Evolutionary conservation across 2,113 vertebrate species (phyloP).

Genomic region (Vanacampus margaritifer): DNA sequence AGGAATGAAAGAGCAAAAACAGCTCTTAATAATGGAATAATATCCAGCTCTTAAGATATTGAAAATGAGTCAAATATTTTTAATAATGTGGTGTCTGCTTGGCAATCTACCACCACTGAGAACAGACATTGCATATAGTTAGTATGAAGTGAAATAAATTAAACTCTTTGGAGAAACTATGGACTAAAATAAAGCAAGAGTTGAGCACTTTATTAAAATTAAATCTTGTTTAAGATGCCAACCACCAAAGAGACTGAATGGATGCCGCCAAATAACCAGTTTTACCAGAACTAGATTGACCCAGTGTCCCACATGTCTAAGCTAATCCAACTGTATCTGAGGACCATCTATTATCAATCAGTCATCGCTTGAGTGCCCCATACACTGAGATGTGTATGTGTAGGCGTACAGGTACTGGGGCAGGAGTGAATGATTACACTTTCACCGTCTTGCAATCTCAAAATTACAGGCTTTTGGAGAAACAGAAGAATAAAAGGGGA

Average conservation of each 20-base stretch:
- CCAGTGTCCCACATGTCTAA: background rate
- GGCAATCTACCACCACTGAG: background rate
- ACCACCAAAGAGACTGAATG: background rate
- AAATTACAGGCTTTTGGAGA: constrained; percentile 55
- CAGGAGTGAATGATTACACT: constrained; percentile 44
- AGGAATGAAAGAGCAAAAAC: constrained; percentile 28
- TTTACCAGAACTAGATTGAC: background rate
- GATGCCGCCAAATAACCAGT: background rate
- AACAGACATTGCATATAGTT: background rate
- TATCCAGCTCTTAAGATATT: background rate
- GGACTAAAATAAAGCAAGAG: background rate
- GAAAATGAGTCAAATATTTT: background rate
- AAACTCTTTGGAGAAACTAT: background rate
- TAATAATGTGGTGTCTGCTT: background rate
- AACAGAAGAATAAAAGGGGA: constrained; percentile 28
- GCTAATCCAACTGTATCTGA: constrained; percentile 23
- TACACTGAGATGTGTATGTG: constrained; percentile 40
- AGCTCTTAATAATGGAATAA: background rate
- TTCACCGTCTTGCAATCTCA: constrained; percentile 34
- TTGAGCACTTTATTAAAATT: background rate
- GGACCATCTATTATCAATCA: constrained; percentile 42
- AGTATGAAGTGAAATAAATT: background rate
- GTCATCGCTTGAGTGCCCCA: constrained; percentile 36
- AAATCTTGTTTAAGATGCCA: background rate
- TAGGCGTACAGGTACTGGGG: constrained; percentile 18